Evolutionary conservation across 2,113 vertebrate species (phyloP).

Genomic region (Ursus arctos): DNA sequence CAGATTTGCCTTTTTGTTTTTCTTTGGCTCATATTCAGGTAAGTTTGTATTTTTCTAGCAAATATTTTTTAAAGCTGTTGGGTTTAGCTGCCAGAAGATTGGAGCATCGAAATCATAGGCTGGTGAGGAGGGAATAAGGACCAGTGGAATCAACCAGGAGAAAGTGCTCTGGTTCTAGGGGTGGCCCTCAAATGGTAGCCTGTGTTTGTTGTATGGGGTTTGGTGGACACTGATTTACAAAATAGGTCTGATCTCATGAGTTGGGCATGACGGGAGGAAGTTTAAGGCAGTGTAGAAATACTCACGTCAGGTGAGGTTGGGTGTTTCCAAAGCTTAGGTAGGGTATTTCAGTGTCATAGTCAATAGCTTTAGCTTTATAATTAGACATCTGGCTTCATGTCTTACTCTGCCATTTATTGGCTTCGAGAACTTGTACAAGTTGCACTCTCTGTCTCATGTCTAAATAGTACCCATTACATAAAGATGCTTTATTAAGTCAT

Average conservation of each 20-base stretch:
- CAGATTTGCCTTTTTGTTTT: neutral
- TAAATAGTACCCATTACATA: neutral
- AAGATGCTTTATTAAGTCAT: neutral
- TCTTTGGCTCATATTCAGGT: neutral
- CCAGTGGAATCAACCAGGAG: neutral
- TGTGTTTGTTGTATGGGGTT: neutral
- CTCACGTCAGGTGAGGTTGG: neutral
- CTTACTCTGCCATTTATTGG: neutral
- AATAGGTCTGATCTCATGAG: neutral
- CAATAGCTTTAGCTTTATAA: neutral
- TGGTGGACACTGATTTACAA: neutral
- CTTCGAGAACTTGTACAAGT: neutral
- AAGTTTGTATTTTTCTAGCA: neutral
- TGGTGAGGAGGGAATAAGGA: neutral
- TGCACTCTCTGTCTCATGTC: neutral
- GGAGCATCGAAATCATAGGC: neutral
- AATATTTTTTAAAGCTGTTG: neutral
- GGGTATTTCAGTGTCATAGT: neutral
- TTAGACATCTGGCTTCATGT: neutral
- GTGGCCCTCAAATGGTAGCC: neutral
- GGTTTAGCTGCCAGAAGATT: neutral
- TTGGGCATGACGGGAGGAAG: neutral
- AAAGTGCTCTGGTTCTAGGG: constrained; percentile 5
- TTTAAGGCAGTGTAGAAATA: neutral
- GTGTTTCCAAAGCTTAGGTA: neutral